These are phyloP conservation scores for Crotalus viridis DNA, from an alignment of 2,113 vertebrate species.

Conservation along the genomic window DNA sequence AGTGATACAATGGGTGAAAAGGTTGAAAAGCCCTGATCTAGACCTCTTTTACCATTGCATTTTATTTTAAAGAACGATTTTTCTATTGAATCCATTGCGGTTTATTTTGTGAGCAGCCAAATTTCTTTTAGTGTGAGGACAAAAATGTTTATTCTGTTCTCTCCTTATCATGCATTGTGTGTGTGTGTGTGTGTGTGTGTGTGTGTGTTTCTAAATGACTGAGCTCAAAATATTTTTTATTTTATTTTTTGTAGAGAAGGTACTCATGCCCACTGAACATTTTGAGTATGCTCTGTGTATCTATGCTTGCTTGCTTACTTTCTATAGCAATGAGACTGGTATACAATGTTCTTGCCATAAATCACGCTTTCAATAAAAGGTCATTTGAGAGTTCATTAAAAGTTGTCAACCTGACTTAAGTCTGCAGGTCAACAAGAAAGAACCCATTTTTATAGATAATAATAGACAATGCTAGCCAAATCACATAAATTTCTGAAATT, in stretches of 20 bases:
- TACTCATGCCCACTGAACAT: background rate
- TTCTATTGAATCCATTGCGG: background rate
- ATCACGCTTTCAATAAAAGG: background rate
- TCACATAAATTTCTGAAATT: background rate
- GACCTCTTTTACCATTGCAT: background rate
- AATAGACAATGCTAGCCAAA: background rate
- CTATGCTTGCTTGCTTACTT: background rate
- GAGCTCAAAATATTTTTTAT: background rate
- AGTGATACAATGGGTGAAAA: no score
- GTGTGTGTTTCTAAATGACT: background rate
- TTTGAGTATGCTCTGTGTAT: background rate
- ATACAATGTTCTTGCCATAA: background rate
- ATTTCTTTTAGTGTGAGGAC: background rate
- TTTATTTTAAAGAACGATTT: constrained; percentile 5
- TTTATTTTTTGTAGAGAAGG: background rate
- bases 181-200: background rate
- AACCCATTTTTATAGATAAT: background rate
- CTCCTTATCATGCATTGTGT: background rate
- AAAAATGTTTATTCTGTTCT: background rate
- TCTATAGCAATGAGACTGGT: background rate
- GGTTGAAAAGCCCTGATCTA: background rate
- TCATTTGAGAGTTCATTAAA: background rate
- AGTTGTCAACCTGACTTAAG: background rate
- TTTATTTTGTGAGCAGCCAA: background rate
- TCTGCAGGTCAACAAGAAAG: background rate